Evolutionary conservation across 2,888 invertebrate species (phyloP).

Genomic region (Drosophila antonietae): DNA sequence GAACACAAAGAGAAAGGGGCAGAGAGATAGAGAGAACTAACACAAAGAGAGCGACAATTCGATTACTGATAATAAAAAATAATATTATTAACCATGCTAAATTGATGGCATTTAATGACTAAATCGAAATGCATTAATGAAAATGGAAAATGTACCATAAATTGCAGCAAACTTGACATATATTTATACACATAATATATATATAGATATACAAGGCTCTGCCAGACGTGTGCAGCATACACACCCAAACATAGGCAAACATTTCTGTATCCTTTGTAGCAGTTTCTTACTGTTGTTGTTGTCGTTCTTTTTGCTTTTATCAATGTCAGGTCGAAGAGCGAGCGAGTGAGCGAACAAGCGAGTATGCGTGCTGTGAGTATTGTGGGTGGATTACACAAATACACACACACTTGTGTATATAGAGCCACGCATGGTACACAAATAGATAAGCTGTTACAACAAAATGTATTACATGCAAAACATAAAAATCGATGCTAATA

Average conservation of each 20-base stretch:
- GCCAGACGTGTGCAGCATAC: slow-evolving; percentile 17
- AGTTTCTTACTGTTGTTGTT: slow-evolving; percentile 27
- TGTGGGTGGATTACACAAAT: slow-evolving; percentile 49
- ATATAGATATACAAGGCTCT: not conserved
- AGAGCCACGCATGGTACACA: slow-evolving; percentile 24
- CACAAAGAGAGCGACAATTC: slow-evolving; percentile 2
- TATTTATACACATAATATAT: slow-evolving; percentile 9
- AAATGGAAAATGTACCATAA: slow-evolving; percentile 16
- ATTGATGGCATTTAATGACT: slow-evolving; percentile 32
- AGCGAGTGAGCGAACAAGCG: slow-evolving; percentile 38
- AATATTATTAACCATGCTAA: slow-evolving; percentile 30
- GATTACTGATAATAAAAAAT: slow-evolving; percentile 36
- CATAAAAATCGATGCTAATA: slow-evolving; percentile 81
- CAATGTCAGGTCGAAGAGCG: slow-evolving; percentile 70
- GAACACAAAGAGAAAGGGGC: slow-evolving; percentile 21
- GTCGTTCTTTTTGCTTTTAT: slow-evolving; percentile 60
- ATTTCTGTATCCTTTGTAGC: slow-evolving; percentile 73
- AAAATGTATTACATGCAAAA: slow-evolving; percentile 58
- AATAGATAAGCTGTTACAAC: slow-evolving; percentile 58
- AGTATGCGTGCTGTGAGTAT: slow-evolving; percentile 49
- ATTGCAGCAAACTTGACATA: slow-evolving; percentile 48
- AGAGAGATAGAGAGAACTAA: not conserved
- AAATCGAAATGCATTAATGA: slow-evolving; percentile 30
- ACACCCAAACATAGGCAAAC: slow-evolving; percentile 32
- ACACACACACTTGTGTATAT: not conserved